Evolutionary conservation across 1,140 invertebrate genomes (phyloP).

Genomic region (Drosophila auraria): DNA sequence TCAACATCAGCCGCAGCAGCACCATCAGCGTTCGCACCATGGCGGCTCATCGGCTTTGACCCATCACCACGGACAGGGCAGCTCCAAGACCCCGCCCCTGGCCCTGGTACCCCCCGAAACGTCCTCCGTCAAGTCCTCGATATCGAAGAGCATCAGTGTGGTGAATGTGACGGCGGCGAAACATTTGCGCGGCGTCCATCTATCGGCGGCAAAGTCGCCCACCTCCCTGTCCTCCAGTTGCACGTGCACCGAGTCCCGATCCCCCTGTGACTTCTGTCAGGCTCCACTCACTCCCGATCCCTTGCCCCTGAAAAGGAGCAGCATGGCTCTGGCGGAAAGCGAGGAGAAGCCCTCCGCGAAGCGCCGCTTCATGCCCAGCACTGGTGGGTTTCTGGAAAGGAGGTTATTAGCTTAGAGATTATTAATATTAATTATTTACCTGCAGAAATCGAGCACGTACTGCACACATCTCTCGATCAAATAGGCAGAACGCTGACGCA

Average conservation of each 20-base stretch:
- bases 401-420: no score
- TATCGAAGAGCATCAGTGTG: conserved; percentile 85
- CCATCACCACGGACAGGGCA: conserved; percentile 43
- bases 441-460: conserved; percentile 70
- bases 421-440: neutral
- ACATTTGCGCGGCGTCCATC: conserved; percentile 61
- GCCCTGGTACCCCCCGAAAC: conserved; percentile 86
- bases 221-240: conserved; percentile 38
- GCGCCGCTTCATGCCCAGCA: conserved; percentile 65
- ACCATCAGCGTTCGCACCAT: conserved; percentile 29
- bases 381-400: conserved; percentile 38
- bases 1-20: conserved; percentile 18
- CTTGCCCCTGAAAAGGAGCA: conserved; percentile 43
- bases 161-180: conserved; percentile 77
- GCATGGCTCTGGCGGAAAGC: conserved; percentile 4
- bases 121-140: conserved; percentile 86
- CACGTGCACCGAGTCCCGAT: conserved; percentile 46
- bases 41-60: conserved; percentile 24
- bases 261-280: conserved; percentile 60
- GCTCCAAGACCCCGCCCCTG: conserved; percentile 76
- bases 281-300: conserved; percentile 52
- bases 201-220: conserved; percentile 45
- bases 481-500: conserved; percentile 66
- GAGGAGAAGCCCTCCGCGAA: conserved; percentile 54
- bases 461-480: conserved; percentile 68